phyloP scores from a whole-genome alignment of 1,140 invertebrate species.

The Bombus superbus region DNA sequence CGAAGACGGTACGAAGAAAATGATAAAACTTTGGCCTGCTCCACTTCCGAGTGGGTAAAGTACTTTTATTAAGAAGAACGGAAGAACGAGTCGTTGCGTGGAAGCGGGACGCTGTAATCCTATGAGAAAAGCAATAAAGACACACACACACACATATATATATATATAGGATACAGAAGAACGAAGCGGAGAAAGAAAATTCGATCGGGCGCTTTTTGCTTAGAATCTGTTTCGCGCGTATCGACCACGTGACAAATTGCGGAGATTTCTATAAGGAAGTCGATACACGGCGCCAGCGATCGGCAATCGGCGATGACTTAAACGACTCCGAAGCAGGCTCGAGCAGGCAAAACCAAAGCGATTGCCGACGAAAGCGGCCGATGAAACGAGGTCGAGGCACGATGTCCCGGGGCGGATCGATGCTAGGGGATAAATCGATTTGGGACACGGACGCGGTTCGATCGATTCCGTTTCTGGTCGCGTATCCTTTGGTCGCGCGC shows the following conservation, averaged over 20 bases:
- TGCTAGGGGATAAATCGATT: background rate
- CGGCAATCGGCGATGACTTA: background rate
- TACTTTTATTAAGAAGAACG: too few species aligned
- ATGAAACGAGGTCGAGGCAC: constrained; percentile 8
- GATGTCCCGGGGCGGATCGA: constrained; percentile 5
- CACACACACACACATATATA: accelerated
- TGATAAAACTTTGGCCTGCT: too few species aligned
- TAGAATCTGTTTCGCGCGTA: background rate
- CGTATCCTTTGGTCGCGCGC: constrained; percentile 18
- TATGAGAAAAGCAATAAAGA: too few species aligned
- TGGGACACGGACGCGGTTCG: background rate
- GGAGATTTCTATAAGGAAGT: background rate
- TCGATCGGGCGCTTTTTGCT: background rate
- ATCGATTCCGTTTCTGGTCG: constrained; percentile 38
- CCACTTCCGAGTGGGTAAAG: too few species aligned
- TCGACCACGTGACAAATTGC: background rate
- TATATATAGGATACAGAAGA: background rate
- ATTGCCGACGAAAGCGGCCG: background rate
- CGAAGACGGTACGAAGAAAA: too few species aligned
- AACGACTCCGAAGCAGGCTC: background rate
- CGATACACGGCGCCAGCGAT: background rate
- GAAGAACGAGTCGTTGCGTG: too few species aligned
- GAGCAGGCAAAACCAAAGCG: background rate
- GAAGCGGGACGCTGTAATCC: too few species aligned
- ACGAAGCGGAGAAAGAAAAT: background rate